Percentiles rank a stretch among this genome's conserved stretches.
These are phyloP conservation scores for Hybognathus amarus DNA, from an alignment of 2,797 vertebrate species.

Conservation along the genomic window DNA sequence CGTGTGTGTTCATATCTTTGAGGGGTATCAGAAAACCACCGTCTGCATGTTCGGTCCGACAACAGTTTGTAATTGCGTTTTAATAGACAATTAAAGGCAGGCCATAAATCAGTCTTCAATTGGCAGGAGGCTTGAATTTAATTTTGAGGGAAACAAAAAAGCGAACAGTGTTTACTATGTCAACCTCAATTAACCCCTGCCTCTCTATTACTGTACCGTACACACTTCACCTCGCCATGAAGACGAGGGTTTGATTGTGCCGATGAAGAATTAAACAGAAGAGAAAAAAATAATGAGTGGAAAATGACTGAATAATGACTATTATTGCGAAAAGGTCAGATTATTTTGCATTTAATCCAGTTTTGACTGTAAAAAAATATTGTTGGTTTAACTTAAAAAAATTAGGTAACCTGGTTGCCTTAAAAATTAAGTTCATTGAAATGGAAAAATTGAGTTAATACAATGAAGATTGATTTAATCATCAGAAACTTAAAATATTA, in stretches of 20 bases:
- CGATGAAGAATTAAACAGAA: conserved; percentile 10
- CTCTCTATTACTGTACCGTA: conserved; percentile 67
- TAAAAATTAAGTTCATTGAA: no score
- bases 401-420: no score
- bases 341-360: neutral
- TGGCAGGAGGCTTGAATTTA: conserved; percentile 76
- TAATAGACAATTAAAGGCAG: conserved; percentile 83
- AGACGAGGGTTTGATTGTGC: conserved; percentile 11
- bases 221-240: conserved; percentile 20
- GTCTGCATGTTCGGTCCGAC: conserved; percentile 64
- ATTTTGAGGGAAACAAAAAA: conserved; percentile 70
- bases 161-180: conserved; percentile 72
- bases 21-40: conserved; percentile 59
- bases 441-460: no score
- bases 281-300: neutral
- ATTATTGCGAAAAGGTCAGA: neutral
- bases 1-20: conserved; percentile 51
- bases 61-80: conserved; percentile 83
- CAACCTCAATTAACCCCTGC: conserved; percentile 74
- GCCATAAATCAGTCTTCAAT: conserved; percentile 78
- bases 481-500: no score
- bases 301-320: conserved; percentile 14
- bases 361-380: no score
- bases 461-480: no score
- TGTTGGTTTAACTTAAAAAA: no score